Evolutionary conservation across 2,888 invertebrate genomes (phyloP), one percentile per base, ranked within the genome.

Genomic region (Magallana nippona): DNA sequence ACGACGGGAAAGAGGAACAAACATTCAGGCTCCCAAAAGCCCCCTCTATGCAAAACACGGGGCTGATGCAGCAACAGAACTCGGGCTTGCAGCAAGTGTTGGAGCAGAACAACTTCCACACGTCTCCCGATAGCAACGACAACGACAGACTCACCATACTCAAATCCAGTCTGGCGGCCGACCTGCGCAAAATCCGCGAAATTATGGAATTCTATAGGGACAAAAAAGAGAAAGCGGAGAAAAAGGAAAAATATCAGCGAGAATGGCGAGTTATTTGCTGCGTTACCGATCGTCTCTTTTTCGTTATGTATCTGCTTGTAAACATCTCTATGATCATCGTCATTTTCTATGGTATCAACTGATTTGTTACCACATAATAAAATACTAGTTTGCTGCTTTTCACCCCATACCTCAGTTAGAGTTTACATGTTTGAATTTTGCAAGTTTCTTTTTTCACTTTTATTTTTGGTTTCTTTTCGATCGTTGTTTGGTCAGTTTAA

Each of bases 251-350:
- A 83, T 88, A 89, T 79, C 85, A 92, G 13, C 85, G 91, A 22
- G 93, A 93, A 80, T 93, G 93, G 93, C 88, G 91, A 83, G 89
- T 92, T 15, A 92, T 93, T 78, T 92, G 92, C 78, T 90, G 92
- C 83, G 90, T 93, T 17, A 91, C 92, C 0, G 93, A 93, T 85
- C 86, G 93, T 63, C 84, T 92, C 32, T 92, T 93, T 88, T 93
- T 93, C 84, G 89, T 91, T 71, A 86, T 90, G 55, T 93, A 93
- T 86, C 83, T 93, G 15, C 19, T 92, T 22, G 89, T 92, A 79
- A 93, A 93, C 81, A 85, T 91, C 56, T 83, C 91, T 10, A 91
- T 92, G 13, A 90, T 93, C 10, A 84, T 92, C n/a, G 86, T 92
- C 56, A 92, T 93, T 79, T 92, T 93, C 83, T 89, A 91, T 27